Conservation (phyloP, 2,888 invertebrate genomes). For the Marronus borbonicus region DNA sequence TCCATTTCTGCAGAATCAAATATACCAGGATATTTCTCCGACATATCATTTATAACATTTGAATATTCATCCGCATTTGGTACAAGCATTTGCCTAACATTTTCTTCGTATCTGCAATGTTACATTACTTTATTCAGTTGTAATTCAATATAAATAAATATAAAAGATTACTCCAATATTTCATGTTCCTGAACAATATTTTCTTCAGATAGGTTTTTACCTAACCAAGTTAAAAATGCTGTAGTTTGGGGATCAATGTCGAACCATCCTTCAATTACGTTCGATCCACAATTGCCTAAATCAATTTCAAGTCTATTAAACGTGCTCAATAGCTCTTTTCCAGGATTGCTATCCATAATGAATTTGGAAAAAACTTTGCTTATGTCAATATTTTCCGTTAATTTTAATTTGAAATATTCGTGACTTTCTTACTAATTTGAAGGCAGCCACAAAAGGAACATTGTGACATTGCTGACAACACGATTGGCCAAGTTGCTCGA, state of each 20-base stretch:
- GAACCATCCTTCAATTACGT: constrained; percentile 52
- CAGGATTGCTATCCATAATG: constrained; percentile 77
- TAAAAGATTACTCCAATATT: constrained; percentile 33
- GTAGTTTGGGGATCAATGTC: constrained; percentile 37
- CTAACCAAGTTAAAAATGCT: constrained; percentile 43
- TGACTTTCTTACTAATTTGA: no score
- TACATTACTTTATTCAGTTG: neutral
- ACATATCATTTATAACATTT: constrained; percentile 15
- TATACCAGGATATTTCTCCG: constrained; percentile 37
- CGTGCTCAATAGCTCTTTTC: constrained; percentile 41
- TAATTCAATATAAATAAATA: neutral
- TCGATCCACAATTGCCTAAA: constrained; percentile 37
- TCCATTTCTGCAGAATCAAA: constrained; percentile 11
- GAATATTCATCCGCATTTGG: neutral
- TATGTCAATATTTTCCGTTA: no score
- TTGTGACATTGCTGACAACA: no score
- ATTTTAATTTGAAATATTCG: no score
- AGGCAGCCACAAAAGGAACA: no score
- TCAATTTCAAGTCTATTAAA: constrained; percentile 47
- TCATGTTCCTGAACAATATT: constrained; percentile 39
- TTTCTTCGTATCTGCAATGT: constrained; percentile 26
- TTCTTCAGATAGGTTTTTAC: constrained; percentile 29
- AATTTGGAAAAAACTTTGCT: neutral
- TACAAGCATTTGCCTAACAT: neutral
- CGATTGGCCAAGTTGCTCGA: no score